Base-by-base conservation (phyloP, 2,797 vertebrate species). In the Sebastes trivittatus region DNA sequence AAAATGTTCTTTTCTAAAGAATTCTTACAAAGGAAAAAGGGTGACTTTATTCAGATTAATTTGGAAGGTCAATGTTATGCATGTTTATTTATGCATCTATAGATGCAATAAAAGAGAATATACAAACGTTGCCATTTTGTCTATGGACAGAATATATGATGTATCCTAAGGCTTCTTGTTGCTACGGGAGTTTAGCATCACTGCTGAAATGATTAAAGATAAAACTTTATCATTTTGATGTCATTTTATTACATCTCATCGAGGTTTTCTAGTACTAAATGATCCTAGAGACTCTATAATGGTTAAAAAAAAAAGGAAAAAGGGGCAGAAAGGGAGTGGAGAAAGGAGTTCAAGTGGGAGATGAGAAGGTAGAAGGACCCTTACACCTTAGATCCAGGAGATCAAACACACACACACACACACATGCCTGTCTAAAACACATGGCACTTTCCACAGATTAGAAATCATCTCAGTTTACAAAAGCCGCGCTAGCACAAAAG, bases 401-500 rank as follows among this genome's bases (percentile, higher is more conserved):
- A 94, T 90, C 88, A 92, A 89, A 92, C 79, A 75, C 70, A 67
- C 72, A 18, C 30, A 59, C 36, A 38, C 4, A 25, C 5, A 29
- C 27, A 62, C 66, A 14, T 5, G 66, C 80, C 82, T 42, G 36
- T 88, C 86, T 87, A 90, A 91, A 92, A 92, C 88, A 90, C 83
- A 72, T 60, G 66, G 78, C 90, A 78, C 89, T 90, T 92, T 89
- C 77, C 83, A 81, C 80, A 91, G 87, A 92, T 94, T 91, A 87
- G 22, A 85, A 83, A 90, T 77, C 77, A 92, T 83, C 83, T 88
- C 82, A 62, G 77, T 90, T 86, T 84, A 94, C 78, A 85, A 85
- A 93, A 81, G 76, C 85, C 75, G 87, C 23, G 11, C 71, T 75
- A 38, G 68, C 65, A 91, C 92, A 93, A 93, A 90, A 95, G 92